Conservation (phyloP, 2,888 invertebrate genomes). For the Uloborus plumipes region DNA sequence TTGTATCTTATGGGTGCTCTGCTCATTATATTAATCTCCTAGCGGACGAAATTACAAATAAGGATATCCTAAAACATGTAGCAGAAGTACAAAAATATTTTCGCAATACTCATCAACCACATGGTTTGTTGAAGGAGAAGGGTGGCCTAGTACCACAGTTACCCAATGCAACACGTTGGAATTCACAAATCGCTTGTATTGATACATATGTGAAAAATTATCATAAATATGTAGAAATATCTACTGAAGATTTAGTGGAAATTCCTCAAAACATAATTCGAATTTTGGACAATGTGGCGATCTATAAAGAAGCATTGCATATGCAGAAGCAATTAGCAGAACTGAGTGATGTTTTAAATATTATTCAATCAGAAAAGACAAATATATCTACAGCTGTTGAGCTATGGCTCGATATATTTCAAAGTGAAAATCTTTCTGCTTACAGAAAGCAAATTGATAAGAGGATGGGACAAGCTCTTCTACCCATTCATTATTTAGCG, state of each 20-base stretch:
- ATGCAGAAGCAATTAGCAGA: background rate
- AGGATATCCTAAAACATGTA: background rate
- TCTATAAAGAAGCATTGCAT: background rate
- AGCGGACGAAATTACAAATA: background rate
- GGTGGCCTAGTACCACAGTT: background rate
- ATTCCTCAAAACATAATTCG: background rate
- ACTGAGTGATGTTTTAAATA: background rate
- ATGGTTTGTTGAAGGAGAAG: background rate
- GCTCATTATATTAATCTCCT: background rate
- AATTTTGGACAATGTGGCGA: background rate
- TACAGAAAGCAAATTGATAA: background rate
- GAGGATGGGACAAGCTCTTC: background rate
- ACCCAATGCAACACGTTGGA: background rate
- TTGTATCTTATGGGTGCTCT: background rate
- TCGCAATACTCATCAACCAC: background rate
- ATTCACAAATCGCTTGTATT: slow-evolving; percentile 1
- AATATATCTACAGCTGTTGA: background rate
- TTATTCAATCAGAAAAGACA: background rate
- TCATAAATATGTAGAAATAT: slow-evolving; percentile 5
- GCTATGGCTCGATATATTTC: background rate
- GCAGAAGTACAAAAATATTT: background rate
- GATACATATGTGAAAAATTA: background rate
- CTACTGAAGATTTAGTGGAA: background rate
- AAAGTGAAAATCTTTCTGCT: background rate
- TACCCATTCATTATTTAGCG: background rate